Conservation (phyloP, 2,797 vertebrate genomes). For the Psittacula echo region DNA sequence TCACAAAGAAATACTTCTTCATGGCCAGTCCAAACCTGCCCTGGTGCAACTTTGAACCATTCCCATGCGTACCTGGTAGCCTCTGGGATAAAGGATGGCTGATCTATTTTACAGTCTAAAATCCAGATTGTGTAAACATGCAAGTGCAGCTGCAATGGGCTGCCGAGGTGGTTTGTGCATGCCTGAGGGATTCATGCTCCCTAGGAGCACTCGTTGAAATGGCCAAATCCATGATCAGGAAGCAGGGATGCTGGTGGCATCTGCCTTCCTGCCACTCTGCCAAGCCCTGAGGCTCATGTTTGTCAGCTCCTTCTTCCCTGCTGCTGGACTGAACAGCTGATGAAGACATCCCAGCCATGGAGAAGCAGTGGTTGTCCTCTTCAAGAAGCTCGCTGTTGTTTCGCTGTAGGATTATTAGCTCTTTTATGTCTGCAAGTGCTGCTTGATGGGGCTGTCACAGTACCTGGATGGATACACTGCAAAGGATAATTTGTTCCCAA, state of each 20-base stretch:
- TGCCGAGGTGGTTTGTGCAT: background rate
- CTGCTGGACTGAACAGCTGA: background rate
- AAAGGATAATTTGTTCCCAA: background rate
- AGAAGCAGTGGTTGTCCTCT: too few relatives aligned
- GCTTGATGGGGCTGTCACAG: background rate
- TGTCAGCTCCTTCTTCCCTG: too few relatives aligned
- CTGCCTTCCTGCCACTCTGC: background rate
- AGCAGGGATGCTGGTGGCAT: too few relatives aligned
- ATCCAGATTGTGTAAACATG: fast-evolving
- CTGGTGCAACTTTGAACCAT: fast-evolving
- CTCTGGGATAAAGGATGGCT: background rate
- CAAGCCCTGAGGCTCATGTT: background rate
- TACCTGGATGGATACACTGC: background rate
- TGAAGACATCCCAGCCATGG: background rate
- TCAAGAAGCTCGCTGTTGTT: fast-evolving
- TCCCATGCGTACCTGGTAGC: fast-evolving
- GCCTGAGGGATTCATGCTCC: background rate
- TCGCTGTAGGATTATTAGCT: background rate
- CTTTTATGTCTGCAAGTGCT: background rate
- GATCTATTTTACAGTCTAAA: background rate
- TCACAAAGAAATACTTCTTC: background rate
- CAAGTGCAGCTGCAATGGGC: background rate
- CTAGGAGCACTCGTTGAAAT: fast-evolving
- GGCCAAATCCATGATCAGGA: fast-evolving
- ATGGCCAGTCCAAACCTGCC: background rate